These are phyloP conservation scores for Augochlorella aurata DNA, from an alignment of 2,888 invertebrate species.

Conservation along the genomic window DNA sequence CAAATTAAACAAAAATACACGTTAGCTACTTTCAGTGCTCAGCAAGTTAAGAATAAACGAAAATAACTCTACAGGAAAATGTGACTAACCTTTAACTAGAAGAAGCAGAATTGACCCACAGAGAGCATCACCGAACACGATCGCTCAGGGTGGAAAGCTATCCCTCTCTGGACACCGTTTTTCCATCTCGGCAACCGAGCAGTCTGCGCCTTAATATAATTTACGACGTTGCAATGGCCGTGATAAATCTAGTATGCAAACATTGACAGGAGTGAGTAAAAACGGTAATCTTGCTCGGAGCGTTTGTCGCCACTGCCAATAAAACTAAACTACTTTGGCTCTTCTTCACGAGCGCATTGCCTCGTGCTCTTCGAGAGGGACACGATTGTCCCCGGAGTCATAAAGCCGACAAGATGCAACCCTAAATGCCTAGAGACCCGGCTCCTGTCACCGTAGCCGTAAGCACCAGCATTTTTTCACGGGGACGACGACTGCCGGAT, in stretches of 20 bases:
- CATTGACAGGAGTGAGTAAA: slow-evolving; percentile 77
- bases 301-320: slow-evolving; percentile 69
- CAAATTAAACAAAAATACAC: too few species aligned
- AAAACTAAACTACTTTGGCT: slow-evolving; percentile 77
- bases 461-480: slow-evolving; percentile 38
- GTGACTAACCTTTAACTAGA: neutral
- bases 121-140: neutral
- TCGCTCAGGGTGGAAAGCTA: slow-evolving; percentile 15
- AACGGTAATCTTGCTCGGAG: slow-evolving; percentile 68
- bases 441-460: slow-evolving; percentile 47
- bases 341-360: slow-evolving; percentile 50
- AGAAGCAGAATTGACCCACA: neutral
- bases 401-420: slow-evolving; percentile 60
- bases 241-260: slow-evolving; percentile 80
- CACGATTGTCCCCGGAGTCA: slow-evolving; percentile 50
- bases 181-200: slow-evolving; percentile 8
- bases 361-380: slow-evolving; percentile 24
- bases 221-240: slow-evolving; percentile 77
- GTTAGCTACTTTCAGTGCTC: too few species aligned
- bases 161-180: slow-evolving; percentile 34
- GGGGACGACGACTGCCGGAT: slow-evolving; percentile 3
- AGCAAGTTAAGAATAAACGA: too few species aligned
- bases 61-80: too few species aligned
- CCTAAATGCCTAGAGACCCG: slow-evolving; percentile 45
- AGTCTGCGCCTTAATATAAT: slow-evolving; percentile 73